phyloP scores from a whole-genome alignment of 1,140 invertebrate genomes.

The Anastatus disparis region DNA sequence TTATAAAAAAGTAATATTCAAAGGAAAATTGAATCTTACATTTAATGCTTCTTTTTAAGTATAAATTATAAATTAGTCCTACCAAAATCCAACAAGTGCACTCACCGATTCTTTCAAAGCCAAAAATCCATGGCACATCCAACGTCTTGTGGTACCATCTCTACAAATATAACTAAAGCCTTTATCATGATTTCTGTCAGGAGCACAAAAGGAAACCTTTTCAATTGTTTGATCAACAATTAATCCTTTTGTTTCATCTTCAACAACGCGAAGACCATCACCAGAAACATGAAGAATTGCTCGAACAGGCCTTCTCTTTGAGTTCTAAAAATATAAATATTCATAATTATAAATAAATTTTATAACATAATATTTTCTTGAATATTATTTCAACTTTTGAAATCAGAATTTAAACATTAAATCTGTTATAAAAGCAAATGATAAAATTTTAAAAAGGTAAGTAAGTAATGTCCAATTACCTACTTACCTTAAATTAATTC shows the following conservation, averaged over 20 bases:
- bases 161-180: constrained; percentile 96
- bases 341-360: too few species aligned
- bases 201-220: constrained; percentile 99
- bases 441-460: too few species aligned
- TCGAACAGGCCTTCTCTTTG: constrained; percentile 85
- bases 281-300: constrained; percentile 96
- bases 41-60: background rate
- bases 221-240: constrained; percentile 99
- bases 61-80: background rate
- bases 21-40: background rate
- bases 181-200: constrained; percentile 97
- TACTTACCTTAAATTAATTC: too few species aligned
- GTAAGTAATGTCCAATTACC: too few species aligned
- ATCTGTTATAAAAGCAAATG: too few species aligned
- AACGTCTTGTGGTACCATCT: constrained; percentile 86
- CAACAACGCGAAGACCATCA: constrained; percentile 96
- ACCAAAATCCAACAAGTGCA: too few species aligned
- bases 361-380: too few species aligned
- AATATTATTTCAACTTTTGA: too few species aligned
- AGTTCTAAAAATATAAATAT: constrained; percentile 75
- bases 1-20: too few species aligned
- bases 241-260: constrained; percentile 98
- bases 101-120: constrained; percentile 91
- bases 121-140: constrained; percentile 99
- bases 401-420: too few species aligned